These are phyloP conservation scores for Melitaea athalia DNA, from an alignment of 2,888 invertebrate genomes.

Conservation along the genomic window DNA sequence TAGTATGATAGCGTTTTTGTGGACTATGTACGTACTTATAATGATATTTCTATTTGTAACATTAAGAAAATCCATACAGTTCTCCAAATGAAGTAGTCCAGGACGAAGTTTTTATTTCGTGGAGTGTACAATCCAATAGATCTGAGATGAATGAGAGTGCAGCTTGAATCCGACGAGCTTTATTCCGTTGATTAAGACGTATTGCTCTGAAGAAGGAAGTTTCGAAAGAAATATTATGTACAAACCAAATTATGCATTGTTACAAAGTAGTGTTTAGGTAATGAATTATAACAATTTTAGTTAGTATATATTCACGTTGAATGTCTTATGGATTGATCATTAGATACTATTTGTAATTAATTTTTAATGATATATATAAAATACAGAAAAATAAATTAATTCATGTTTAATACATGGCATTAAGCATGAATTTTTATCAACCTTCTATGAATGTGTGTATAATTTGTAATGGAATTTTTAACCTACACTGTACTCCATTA, in stretches of 20 bases:
- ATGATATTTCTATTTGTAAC: background rate
- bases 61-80: background rate
- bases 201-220: constrained; percentile 17
- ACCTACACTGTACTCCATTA: no score
- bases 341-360: no score
- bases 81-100: constrained; percentile 14
- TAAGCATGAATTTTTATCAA: no score
- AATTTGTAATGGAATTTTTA: no score
- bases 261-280: background rate
- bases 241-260: background rate
- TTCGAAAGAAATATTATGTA: constrained; percentile 1
- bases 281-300: background rate
- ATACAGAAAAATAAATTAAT: no score
- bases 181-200: constrained; percentile 24
- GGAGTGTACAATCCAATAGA: constrained; percentile 23
- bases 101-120: constrained; percentile 14
- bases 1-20: background rate
- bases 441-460: no score
- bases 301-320: no score
- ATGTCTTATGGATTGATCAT: no score
- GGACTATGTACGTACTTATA: background rate
- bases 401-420: no score
- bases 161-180: constrained; percentile 23
- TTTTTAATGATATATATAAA: no score
- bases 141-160: constrained; percentile 23